phyloP scores from a whole-genome alignment of 2,113 vertebrate genomes.

The Australoheros scitulus region DNA sequence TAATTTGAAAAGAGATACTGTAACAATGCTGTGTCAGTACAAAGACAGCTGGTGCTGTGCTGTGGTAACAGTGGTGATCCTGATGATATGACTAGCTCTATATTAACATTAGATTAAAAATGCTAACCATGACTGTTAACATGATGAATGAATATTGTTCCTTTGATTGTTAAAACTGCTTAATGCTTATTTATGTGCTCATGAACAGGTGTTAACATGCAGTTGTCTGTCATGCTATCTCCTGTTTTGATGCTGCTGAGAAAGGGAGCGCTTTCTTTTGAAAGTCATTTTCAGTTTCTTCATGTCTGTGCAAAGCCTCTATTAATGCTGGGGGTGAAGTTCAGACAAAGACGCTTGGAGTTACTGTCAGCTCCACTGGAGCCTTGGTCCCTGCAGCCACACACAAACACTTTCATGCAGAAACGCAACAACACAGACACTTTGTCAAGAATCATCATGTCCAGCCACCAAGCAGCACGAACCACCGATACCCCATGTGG shows the following conservation, averaged over 20 bases:
- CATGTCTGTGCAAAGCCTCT: constrained; percentile 3
- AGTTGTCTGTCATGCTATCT: background rate
- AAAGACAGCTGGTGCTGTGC: background rate
- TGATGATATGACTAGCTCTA: background rate
- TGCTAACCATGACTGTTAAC: background rate
- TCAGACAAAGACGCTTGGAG: constrained; percentile 12
- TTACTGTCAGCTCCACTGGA: constrained; percentile 2
- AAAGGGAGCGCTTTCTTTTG: background rate
- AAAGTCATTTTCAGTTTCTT: constrained; percentile 10
- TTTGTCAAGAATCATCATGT: constrained; percentile 57
- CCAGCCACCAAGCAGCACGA: constrained; percentile 54
- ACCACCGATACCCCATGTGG: constrained; percentile 55
- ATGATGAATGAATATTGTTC: too few species aligned
- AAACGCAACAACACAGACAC: constrained; percentile 38
- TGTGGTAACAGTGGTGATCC: background rate
- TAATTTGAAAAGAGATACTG: background rate
- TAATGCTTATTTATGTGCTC: background rate
- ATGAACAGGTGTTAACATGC: background rate
- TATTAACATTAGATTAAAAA: background rate
- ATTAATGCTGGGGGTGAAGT: constrained; percentile 17
- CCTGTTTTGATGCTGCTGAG: background rate
- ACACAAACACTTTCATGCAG: constrained; percentile 25
- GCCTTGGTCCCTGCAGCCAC: constrained; percentile 2
- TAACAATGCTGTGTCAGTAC: background rate
- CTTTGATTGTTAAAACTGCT: background rate